Percentiles rank a stretch among this genome's conserved stretches.
These are phyloP conservation scores for Vipera ursinii DNA, from an alignment of 2,797 vertebrate genomes.

Conservation along the genomic window DNA sequence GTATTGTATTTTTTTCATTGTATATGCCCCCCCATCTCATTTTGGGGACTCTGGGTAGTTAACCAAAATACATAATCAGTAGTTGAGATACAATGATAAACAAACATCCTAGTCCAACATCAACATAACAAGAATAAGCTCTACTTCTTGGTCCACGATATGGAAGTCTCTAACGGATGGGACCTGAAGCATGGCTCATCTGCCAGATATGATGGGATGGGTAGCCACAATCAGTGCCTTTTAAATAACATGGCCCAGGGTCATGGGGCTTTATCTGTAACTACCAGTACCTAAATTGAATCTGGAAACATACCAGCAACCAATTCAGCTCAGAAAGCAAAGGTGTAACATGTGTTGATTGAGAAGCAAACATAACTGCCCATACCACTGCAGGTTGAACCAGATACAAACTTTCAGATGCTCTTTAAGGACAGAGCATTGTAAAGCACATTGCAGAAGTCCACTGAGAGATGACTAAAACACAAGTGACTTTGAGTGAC, in stretches of 20 bases:
- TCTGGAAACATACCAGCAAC: background rate
- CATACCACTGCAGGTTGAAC: background rate
- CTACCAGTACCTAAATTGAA: background rate
- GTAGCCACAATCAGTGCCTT: background rate
- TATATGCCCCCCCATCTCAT: background rate
- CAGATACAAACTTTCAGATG: background rate
- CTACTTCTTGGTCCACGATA: background rate
- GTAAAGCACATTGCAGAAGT: background rate
- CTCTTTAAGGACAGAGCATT: background rate
- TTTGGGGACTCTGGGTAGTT: background rate
- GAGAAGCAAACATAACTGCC: background rate
- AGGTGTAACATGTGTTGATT: background rate
- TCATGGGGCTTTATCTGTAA: background rate
- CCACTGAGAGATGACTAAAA: background rate
- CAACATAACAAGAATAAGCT: background rate
- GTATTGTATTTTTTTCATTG: background rate
- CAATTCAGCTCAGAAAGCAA: background rate
- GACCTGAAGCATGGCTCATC: background rate
- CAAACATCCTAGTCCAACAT: background rate
- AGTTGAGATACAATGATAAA: background rate
- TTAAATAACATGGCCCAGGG: background rate
- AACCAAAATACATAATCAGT: background rate
- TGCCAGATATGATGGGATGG: background rate
- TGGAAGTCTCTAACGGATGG: background rate
- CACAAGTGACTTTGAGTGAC: background rate